Evolutionary conservation across 1,140 invertebrate genomes (phyloP).

Genomic region (Drosophila insularis): DNA sequence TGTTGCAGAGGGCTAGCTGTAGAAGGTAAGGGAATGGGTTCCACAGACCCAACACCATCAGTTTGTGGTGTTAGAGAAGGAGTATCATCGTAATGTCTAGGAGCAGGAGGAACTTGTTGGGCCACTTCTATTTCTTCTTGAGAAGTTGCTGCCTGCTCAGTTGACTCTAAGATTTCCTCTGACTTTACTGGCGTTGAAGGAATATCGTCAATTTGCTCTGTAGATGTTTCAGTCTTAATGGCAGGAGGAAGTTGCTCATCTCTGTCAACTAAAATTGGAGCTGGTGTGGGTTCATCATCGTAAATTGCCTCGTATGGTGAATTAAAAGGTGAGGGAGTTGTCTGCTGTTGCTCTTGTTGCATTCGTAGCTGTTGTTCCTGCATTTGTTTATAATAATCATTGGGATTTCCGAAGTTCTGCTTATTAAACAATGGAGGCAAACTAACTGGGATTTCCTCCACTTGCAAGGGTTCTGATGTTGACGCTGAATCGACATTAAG

Average conservation of each 20-base stretch:
- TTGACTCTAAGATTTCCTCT: background rate
- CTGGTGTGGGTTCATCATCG: constrained; percentile 46
- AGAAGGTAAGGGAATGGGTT: constrained; percentile 42
- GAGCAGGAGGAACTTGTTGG: background rate
- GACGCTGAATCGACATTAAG: background rate
- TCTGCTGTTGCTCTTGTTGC: constrained; percentile 11
- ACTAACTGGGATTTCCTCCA: constrained; percentile 10
- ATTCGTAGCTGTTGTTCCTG: constrained; percentile 31
- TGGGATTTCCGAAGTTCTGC: constrained; percentile 50
- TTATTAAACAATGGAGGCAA: constrained; percentile 58
- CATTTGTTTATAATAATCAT: constrained; percentile 57
- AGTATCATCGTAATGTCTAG: background rate
- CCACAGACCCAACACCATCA: constrained; percentile 35
- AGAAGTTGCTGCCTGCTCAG: background rate
- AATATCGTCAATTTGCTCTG: background rate
- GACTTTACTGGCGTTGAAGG: no score
- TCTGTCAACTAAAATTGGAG: constrained; percentile 10
- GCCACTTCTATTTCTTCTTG: background rate
- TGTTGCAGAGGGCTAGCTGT: constrained; percentile 18
- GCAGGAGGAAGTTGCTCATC: background rate
- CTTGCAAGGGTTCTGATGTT: background rate
- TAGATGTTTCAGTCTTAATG: background rate
- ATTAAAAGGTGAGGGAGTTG: constrained; percentile 44
- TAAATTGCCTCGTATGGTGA: constrained; percentile 42
- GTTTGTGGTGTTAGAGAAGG: background rate